Evolutionary conservation across 2,797 vertebrate genomes (phyloP).

Genomic region (Numenius phaeopus): DNA sequence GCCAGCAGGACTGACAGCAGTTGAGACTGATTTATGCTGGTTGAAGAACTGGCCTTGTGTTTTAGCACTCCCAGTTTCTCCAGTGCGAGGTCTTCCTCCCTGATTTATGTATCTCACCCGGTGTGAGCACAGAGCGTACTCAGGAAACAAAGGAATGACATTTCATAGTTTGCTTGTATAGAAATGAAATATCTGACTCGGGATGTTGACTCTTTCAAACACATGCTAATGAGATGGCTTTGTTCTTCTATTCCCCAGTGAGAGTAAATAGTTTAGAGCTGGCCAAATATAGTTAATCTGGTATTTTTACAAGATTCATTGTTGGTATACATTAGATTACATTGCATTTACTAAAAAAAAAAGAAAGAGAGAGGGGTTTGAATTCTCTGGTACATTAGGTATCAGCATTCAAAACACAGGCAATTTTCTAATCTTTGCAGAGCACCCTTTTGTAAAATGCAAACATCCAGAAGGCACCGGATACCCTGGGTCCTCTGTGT

Average conservation of each 20-base stretch:
- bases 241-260: conserved; percentile 4
- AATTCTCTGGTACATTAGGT: not conserved
- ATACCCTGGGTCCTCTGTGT: not conserved
- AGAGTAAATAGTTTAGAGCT: conserved; percentile 14
- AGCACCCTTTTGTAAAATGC: conserved; percentile 6
- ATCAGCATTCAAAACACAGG: not conserved
- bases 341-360: not conserved
- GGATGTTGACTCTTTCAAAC: conserved; percentile 53
- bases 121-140: not conserved
- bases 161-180: conserved; percentile 63
- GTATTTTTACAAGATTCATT: conserved; percentile 29
- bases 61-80: conserved; percentile 45
- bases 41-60: conserved; percentile 2
- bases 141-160: conserved; percentile 54
- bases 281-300: conserved; percentile 40
- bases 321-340: not conserved
- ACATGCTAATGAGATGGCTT: conserved; percentile 60
- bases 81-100: conserved; percentile 24
- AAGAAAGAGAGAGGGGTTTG: not conserved
- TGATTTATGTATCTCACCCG: conserved; percentile 56
- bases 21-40: conserved; percentile 33
- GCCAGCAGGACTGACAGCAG: conserved; percentile 33
- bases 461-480: not conserved
- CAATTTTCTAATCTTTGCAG: conserved; percentile 21
- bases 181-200: conserved; percentile 48